A percentile compares a stretch with the other conserved stretches of the same genome.
These are phyloP conservation scores for Malacoctenus gilli DNA, from an alignment of 2,797 vertebrate species.

Conservation along the genomic window DNA sequence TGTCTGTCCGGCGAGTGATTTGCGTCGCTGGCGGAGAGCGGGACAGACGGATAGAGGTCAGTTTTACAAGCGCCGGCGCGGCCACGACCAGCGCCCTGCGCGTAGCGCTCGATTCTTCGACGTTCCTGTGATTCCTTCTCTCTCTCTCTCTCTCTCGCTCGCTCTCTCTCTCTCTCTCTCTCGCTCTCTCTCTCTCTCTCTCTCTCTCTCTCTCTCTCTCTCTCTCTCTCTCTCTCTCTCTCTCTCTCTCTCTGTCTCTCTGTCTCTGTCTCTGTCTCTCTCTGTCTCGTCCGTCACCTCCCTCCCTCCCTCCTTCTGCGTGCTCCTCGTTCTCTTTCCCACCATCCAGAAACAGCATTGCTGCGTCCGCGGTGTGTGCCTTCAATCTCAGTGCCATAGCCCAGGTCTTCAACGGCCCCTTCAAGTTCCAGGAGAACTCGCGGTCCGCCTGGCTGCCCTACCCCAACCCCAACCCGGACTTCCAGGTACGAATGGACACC, in stretches of 20 bases:
- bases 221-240: conserved; percentile 28
- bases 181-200: not conserved
- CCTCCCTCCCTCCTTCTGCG: not conserved
- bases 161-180: not conserved
- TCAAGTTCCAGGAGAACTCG: conserved; percentile 98
- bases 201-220: conserved; percentile 11
- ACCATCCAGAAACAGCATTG: conserved; percentile 92
- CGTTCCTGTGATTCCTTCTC: conserved; percentile 1
- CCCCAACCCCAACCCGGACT: conserved; percentile 96
- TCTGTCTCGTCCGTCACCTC: conserved; percentile 22
- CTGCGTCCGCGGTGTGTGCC: conserved; percentile 94
- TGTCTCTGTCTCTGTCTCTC: conserved; percentile 12
- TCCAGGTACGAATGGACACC: conserved; percentile 90
- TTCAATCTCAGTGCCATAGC: conserved; percentile 96
- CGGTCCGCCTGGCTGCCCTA: conserved; percentile 96
- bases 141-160: conserved; percentile 24
- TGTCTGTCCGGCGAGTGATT: conserved; percentile 45
- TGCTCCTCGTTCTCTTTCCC: conserved; percentile 7
- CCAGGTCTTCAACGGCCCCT: conserved; percentile 93
- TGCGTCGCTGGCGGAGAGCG: conserved; percentile 35
- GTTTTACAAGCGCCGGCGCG: conserved; percentile 20
- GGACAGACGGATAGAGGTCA: conserved; percentile 30
- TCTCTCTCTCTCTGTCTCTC: not conserved
- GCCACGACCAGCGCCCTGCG: conserved; percentile 4
- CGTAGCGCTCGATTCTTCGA: conserved; percentile 5